Percentiles rank a stretch among this genome's conserved stretches.
phyloP scores from a whole-genome alignment of 2,113 vertebrate species.

The Ranitomeya imitator region DNA sequence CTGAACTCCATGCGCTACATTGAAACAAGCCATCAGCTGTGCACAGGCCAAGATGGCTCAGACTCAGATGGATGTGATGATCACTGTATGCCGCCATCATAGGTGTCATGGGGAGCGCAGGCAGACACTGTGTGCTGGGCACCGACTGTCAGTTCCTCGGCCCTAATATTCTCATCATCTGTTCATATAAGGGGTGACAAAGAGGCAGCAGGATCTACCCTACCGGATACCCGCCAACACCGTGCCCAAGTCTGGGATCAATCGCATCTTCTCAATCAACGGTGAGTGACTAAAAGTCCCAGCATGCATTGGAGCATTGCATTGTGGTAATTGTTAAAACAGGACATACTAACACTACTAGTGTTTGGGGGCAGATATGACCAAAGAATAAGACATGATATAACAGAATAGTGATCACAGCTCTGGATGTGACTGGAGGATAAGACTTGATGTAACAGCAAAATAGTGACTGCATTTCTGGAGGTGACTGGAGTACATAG shows the following conservation, averaged over 20 bases:
- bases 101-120: too few species aligned
- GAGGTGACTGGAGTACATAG: too few species aligned
- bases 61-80: too few species aligned
- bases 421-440: too few species aligned
- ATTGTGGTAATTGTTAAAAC: not conserved
- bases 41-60: not conserved
- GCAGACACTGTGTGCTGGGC: too few species aligned
- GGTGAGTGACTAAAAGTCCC: constrained; percentile 68
- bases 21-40: not conserved
- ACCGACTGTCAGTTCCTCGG: not conserved
- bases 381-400: too few species aligned
- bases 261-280: constrained; percentile 78
- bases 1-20: not conserved
- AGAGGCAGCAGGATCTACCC: constrained; percentile 75
- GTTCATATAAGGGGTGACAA: constrained; percentile 65
- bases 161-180: not conserved
- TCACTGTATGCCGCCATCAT: too few species aligned
- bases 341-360: too few species aligned
- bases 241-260: constrained; percentile 82
- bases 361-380: too few species aligned
- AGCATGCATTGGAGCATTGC: not conserved
- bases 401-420: too few species aligned
- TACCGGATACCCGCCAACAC: constrained; percentile 76
- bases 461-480: too few species aligned
- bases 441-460: too few species aligned